Evolutionary conservation across 2,797 vertebrate genomes (phyloP), one percentile per base, ranked within the genome.

Genomic region (Pipistrellus nathusii): DNA sequence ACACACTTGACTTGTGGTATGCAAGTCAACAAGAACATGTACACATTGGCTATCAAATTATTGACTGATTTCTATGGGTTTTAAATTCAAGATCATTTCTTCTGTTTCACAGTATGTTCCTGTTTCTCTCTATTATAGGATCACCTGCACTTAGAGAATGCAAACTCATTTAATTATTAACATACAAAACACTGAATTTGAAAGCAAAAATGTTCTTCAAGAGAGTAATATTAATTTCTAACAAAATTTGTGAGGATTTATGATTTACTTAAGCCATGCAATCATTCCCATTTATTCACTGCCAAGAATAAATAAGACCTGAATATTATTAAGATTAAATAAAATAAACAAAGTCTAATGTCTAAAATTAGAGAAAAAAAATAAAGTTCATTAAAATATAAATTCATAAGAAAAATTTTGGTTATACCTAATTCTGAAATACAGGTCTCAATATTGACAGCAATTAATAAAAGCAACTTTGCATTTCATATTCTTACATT

Each of bases 381-480:
- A 48, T 87, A 44, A 57, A 94, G 62, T 57, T 46, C 35, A 76
- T 81, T 94, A 90, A 80, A 90, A 91, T 72, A 90, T 88, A 76
- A 88, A 71, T 30, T 92, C 17, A 46, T 64, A 89, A 68, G 21
- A 75, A 77, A 71, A 2, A 59, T 68, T 80, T 88, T 69, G 25
- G 35, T 88, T 75, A 48, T 66, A 44, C 23, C 41, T 85, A 89
- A 82, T 85, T 92, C n/a, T 93, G 18, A 89, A 91, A 91, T 72
- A 80, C 17, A 35, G 2, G 9, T 69, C 4, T 69, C 13, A 93
- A 23, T 88, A 69, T n/a, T 94, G 11, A 38, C 1, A 80, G 5
- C 4, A 85, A 78, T 48, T 84, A 75, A 53, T 71, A 64, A 75
- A 68, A 82, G 0, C 89, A 44, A 3, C 0, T 53, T 94, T 69